Conservation (phyloP, 1,140 invertebrate species). For the Whitmania pigra region DNA sequence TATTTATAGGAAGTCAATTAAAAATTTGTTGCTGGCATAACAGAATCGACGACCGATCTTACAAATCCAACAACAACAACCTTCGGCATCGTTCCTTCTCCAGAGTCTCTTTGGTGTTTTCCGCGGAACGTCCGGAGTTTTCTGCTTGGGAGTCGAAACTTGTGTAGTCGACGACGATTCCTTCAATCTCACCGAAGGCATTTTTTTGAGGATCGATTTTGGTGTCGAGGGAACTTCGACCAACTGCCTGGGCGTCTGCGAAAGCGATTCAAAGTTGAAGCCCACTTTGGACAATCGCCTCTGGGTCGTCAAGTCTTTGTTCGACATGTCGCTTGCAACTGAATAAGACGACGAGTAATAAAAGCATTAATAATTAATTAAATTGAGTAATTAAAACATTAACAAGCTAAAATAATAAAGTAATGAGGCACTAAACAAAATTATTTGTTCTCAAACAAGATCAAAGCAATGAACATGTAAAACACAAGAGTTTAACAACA, state of each 20-base stretch:
- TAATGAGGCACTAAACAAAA: too few relatives aligned
- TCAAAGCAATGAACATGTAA: too few relatives aligned
- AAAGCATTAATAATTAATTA: too few relatives aligned
- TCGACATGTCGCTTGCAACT: too few relatives aligned
- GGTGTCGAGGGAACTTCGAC: background rate
- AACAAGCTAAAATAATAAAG: too few relatives aligned
- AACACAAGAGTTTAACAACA: too few relatives aligned
- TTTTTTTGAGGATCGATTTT: background rate
- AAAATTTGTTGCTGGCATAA: too few relatives aligned
- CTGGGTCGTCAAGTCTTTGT: slow-evolving; percentile 3
- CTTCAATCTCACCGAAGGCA: background rate
- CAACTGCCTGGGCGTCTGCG: background rate
- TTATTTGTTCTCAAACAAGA: too few relatives aligned
- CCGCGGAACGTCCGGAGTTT: background rate
- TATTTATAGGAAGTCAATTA: too few relatives aligned
- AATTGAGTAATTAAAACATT: too few relatives aligned
- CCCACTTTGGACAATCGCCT: slow-evolving; percentile 24
- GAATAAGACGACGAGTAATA: too few relatives aligned
- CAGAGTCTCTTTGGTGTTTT: slow-evolving; percentile 32
- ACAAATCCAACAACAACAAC: slow-evolving; percentile 9
- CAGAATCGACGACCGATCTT: background rate
- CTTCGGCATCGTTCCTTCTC: slow-evolving; percentile 29
- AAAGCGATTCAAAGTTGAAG: slow-evolving; percentile 6
- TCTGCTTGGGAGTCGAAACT: background rate
- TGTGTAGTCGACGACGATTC: background rate